A percentile compares a stretch with the other conserved stretches of the same genome.
Evolutionary conservation across 2,113 vertebrate species (phyloP).

Genomic region (Corvus moneduloides): DNA sequence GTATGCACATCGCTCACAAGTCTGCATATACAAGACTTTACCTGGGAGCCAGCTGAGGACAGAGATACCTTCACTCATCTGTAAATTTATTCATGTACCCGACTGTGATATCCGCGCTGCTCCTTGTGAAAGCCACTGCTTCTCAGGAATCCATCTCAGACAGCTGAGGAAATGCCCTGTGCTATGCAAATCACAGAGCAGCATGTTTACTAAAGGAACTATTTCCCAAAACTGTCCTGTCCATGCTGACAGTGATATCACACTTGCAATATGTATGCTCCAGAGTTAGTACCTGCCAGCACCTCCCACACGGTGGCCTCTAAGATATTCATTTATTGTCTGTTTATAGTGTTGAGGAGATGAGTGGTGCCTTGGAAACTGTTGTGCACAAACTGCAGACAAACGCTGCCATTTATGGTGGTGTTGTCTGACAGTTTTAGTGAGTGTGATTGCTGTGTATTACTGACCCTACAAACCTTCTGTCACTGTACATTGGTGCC

Average conservation of each 20-base stretch:
- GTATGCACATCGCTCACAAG: rapidly evolving
- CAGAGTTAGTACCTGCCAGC: background rate
- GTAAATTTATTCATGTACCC: background rate
- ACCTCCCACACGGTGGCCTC: background rate
- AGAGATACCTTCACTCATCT: background rate
- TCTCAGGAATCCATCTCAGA: background rate
- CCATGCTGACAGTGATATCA: rapidly evolving
- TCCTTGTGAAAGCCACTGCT: background rate
- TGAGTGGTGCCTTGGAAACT: background rate
- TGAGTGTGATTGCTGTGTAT: background rate
- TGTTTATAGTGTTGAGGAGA: background rate
- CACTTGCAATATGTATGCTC: background rate
- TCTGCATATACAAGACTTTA: background rate
- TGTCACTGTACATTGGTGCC: background rate
- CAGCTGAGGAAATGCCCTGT: background rate
- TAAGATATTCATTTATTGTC: background rate
- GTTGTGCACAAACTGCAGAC: background rate
- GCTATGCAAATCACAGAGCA: background rate
- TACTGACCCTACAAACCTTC: background rate
- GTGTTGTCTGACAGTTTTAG: background rate
- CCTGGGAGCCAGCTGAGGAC: background rate
- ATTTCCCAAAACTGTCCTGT: background rate
- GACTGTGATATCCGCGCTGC: rapidly evolving
- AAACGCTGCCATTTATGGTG: background rate
- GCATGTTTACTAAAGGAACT: background rate